Percentiles rank a stretch among this genome's conserved stretches.
These are phyloP conservation scores for Drosophila hawaiiensis DNA, from an alignment of 2,888 invertebrate species.

Conservation along the genomic window DNA sequence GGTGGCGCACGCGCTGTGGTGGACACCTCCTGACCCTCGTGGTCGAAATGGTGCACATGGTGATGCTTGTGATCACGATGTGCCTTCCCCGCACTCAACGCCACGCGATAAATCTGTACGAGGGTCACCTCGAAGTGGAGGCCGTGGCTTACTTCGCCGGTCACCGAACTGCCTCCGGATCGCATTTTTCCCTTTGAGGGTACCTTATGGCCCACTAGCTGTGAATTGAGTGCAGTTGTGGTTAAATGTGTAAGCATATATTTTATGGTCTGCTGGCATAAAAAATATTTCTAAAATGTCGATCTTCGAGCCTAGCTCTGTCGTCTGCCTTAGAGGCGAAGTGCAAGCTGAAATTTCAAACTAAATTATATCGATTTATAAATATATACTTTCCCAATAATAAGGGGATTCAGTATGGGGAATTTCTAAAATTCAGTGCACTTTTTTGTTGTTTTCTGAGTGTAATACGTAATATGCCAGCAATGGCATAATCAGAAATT, in stretches of 20 bases:
- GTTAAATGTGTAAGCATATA: background rate
- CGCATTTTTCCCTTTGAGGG: conserved; percentile 91
- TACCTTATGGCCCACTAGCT: conserved; percentile 92
- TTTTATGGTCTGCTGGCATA: background rate
- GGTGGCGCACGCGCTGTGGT: conserved; percentile 87
- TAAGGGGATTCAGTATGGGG: background rate
- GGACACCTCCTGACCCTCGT: conserved; percentile 89
- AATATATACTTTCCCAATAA: background rate
- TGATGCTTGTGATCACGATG: conserved; percentile 95
- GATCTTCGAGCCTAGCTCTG: background rate
- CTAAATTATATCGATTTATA: background rate
- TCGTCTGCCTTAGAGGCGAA: no score
- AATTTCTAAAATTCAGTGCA: background rate
- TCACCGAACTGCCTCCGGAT: conserved; percentile 87
- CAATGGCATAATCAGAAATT: conserved; percentile 28
- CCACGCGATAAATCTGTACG: conserved; percentile 92
- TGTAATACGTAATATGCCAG: conserved; percentile 15
- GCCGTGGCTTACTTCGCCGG: conserved; percentile 82
- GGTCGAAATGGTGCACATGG: conserved; percentile 92
- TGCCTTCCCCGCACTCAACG: conserved; percentile 93
- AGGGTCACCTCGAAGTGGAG: conserved; percentile 89
- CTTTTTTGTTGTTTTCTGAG: background rate
- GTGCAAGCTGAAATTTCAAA: background rate
- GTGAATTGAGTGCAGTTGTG: conserved; percentile 6
- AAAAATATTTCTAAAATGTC: background rate